phyloP scores from a whole-genome alignment of 2,888 invertebrate genomes.

The Drosophila subquinaria region DNA sequence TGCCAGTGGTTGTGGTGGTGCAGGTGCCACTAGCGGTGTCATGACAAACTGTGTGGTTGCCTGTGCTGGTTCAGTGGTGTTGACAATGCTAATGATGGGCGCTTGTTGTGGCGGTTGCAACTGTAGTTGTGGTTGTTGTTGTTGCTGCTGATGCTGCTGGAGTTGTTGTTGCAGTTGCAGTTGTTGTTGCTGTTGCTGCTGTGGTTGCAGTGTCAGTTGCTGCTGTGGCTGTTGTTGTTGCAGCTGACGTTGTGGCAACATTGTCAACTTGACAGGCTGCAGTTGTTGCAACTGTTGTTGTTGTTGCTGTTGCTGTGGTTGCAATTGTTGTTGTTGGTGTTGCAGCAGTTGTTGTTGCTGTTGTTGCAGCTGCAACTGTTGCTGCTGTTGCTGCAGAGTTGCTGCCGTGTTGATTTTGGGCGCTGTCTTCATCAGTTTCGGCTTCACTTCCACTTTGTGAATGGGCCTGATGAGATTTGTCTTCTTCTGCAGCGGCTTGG shows the following conservation, averaged over 20 bases:
- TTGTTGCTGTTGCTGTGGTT: conserved; percentile 21
- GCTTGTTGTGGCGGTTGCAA: conserved; percentile 52
- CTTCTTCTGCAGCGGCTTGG: conserved; percentile 72
- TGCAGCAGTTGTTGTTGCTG: conserved; percentile 33
- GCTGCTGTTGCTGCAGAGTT: conserved; percentile 29
- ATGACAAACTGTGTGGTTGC: conserved; percentile 50
- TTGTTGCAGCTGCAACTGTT: conserved; percentile 35
- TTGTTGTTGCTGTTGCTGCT: conserved; percentile 26
- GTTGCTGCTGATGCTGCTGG: conserved; percentile 6
- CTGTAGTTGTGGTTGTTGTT: conserved; percentile 16
- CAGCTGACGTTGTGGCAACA: conserved; percentile 52
- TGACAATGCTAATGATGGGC: conserved; percentile 58
- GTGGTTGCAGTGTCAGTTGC: conserved; percentile 26
- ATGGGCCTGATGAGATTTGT: conserved; percentile 82
- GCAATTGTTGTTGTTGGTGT: background rate
- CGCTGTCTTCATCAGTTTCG: conserved; percentile 75
- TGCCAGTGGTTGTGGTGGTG: conserved; percentile 17
- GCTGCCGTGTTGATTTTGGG: conserved; percentile 42
- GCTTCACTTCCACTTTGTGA: conserved; percentile 82
- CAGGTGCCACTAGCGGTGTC: conserved; percentile 32
- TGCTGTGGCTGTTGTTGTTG: conserved; percentile 37
- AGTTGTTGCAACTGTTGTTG: conserved; percentile 19
- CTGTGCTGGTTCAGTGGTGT: conserved; percentile 31
- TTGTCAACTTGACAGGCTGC: conserved; percentile 50
- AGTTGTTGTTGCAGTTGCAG: conserved; percentile 17